phyloP scores from a whole-genome alignment of 2,113 vertebrate genomes.

The Nothobranchius kuhntae region DNA sequence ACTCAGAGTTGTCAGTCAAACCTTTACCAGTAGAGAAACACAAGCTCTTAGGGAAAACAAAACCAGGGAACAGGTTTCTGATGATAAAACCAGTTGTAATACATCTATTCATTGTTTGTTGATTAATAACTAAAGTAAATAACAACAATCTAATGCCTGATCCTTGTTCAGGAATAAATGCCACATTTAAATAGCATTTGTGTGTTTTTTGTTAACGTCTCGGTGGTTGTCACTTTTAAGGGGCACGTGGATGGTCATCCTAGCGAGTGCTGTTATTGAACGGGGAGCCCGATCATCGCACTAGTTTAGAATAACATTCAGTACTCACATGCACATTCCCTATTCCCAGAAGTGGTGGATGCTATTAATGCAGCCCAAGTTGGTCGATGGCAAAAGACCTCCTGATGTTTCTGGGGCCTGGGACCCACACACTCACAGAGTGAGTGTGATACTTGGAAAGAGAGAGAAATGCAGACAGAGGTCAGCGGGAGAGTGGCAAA shows the following conservation, averaged over 20 bases:
- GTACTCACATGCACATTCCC: conserved; percentile 13
- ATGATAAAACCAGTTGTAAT: too few species aligned
- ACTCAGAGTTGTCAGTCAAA: too few species aligned
- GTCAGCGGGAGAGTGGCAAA: conserved; percentile 22
- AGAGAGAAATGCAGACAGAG: conserved; percentile 41
- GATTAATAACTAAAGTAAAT: too few species aligned
- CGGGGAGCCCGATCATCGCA: background rate
- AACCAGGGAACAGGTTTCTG: too few species aligned
- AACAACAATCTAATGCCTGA: background rate
- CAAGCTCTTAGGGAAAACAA: too few species aligned
- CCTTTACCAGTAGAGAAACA: too few species aligned
- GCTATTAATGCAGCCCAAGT: conserved; percentile 49
- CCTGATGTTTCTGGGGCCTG: conserved; percentile 60
- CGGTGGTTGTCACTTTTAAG: conserved; percentile 18
- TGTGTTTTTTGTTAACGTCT: conserved; percentile 12
- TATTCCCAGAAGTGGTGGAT: conserved; percentile 34
- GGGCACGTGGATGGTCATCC: conserved; percentile 9
- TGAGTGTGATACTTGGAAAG: conserved; percentile 40
- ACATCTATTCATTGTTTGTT: too few species aligned
- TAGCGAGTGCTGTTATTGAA: background rate
- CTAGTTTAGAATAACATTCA: conserved; percentile 24
- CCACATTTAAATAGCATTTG: background rate
- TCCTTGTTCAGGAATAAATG: conserved; percentile 1
- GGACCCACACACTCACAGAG: conserved; percentile 44
- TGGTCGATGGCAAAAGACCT: conserved; percentile 52